phyloP scores from a whole-genome alignment of 1,140 invertebrate species.

The Drosophila kohkoa region DNA sequence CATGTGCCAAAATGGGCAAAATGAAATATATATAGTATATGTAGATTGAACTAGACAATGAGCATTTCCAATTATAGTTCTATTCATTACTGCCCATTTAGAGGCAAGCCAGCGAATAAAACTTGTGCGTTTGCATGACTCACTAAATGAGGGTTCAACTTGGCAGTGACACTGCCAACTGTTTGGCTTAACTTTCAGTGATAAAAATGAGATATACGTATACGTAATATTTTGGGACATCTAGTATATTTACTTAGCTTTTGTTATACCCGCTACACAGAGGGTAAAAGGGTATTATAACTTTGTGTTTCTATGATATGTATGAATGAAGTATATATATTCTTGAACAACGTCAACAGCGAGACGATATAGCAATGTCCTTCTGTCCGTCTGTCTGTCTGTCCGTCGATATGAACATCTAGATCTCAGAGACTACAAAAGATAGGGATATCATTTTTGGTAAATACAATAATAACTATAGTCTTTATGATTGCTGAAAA shows the following conservation, averaged over 20 bases:
- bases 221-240: conserved; percentile 22
- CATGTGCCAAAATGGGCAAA: conserved; percentile 27
- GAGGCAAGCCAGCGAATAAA: conserved; percentile 7
- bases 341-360: no score
- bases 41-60: conserved; percentile 9
- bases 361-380: no score
- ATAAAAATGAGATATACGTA: conserved; percentile 34
- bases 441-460: no score
- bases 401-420: no score
- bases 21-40: neutral
- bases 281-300: no score
- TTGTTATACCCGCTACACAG: neutral
- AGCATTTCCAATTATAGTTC: conserved; percentile 12
- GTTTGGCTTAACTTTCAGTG: conserved; percentile 23
- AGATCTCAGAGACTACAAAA: no score
- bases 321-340: no score
- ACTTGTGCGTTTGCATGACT: conserved; percentile 18
- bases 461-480: no score
- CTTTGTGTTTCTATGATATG: no score
- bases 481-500: no score
- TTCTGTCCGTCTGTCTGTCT: no score
- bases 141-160: conserved; percentile 1
- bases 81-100: conserved; percentile 14
- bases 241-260: conserved; percentile 45
- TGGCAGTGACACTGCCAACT: neutral